A percentile compares a stretch with the other conserved stretches of the same genome.
Conservation (phyloP, 2,113 vertebrate species). For the Perccottus glenii region DNA sequence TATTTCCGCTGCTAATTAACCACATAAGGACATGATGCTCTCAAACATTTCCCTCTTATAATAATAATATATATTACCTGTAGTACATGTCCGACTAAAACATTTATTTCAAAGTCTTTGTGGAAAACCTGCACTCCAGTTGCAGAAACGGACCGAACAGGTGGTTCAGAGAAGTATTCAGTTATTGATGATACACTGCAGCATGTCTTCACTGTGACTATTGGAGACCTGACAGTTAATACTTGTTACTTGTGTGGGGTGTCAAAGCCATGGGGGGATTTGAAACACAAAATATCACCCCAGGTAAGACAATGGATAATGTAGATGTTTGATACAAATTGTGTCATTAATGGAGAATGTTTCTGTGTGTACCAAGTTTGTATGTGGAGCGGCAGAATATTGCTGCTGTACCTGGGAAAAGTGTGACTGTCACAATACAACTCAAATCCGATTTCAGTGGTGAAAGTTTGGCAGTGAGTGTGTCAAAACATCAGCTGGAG, state of each 20-base stretch:
- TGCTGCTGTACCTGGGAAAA: slow-evolving; percentile 14
- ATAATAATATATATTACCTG: too few relatives aligned
- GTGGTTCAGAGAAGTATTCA: not conserved
- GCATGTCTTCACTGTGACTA: slow-evolving; percentile 37
- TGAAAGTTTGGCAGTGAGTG: slow-evolving; percentile 29
- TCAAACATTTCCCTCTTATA: not conserved
- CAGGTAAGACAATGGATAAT: not conserved
- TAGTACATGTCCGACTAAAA: too few relatives aligned
- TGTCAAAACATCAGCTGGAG: slow-evolving; percentile 10
- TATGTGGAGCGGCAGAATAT: slow-evolving; percentile 24
- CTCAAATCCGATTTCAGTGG: not conserved
- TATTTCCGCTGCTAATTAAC: too few relatives aligned
- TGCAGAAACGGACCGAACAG: not conserved
- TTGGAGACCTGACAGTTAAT: not conserved
- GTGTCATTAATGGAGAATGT: too few relatives aligned
- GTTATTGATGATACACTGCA: slow-evolving; percentile 28
- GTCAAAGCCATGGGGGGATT: too few relatives aligned
- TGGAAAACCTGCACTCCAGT: accelerated
- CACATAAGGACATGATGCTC: not conserved
- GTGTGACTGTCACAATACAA: not conserved
- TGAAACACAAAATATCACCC: not conserved
- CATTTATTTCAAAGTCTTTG: accelerated
- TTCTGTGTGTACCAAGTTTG: slow-evolving; percentile 11
- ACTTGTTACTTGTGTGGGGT: slow-evolving; percentile 18
- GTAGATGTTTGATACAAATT: too few relatives aligned